Conservation (phyloP, 1,140 invertebrate genomes). For the Onthophagus taurus region DNA sequence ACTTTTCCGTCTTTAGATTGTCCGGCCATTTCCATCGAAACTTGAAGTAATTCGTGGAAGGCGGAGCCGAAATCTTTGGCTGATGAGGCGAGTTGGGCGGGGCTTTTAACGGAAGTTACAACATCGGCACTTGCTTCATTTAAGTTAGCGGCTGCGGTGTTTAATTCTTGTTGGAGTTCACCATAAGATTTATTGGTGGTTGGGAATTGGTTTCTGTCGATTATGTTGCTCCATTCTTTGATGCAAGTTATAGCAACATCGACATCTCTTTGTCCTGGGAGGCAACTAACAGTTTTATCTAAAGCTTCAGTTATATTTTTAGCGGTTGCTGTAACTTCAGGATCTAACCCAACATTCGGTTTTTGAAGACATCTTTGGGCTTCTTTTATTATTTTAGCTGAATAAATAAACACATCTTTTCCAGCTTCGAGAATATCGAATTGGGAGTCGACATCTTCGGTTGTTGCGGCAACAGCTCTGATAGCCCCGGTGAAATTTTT, state of each 20-base stretch:
- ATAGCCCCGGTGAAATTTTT: conserved; percentile 47
- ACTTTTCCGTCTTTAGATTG: conserved; percentile 63
- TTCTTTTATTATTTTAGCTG: conserved; percentile 67
- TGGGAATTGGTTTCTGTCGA: conserved; percentile 65
- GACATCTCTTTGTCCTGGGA: conserved; percentile 84
- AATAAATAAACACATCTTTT: conserved; percentile 69
- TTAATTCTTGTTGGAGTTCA: conserved; percentile 78
- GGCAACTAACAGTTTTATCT: conserved; percentile 62
- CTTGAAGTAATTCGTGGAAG: conserved; percentile 65
- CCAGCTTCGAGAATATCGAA: conserved; percentile 60
- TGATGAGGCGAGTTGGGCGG: conserved; percentile 59
- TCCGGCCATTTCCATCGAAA: conserved; percentile 74
- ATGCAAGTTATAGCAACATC: conserved; percentile 79
- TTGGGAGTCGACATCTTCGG: conserved; percentile 51
- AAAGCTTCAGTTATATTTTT: conserved; percentile 47
- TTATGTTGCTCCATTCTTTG: conserved; percentile 59
- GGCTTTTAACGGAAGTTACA: conserved; percentile 57
- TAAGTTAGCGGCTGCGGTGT: conserved; percentile 68
- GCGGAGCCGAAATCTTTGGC: conserved; percentile 69
- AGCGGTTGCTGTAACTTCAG: conserved; percentile 48
- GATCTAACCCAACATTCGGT: conserved; percentile 46
- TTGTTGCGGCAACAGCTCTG: conserved; percentile 59
- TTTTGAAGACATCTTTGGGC: conserved; percentile 58
- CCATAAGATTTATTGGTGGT: conserved; percentile 62
- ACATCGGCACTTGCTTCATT: conserved; percentile 76